These are phyloP conservation scores for Pipistrellus nathusii DNA, from an alignment of 2,797 vertebrate genomes.

Conservation along the genomic window DNA sequence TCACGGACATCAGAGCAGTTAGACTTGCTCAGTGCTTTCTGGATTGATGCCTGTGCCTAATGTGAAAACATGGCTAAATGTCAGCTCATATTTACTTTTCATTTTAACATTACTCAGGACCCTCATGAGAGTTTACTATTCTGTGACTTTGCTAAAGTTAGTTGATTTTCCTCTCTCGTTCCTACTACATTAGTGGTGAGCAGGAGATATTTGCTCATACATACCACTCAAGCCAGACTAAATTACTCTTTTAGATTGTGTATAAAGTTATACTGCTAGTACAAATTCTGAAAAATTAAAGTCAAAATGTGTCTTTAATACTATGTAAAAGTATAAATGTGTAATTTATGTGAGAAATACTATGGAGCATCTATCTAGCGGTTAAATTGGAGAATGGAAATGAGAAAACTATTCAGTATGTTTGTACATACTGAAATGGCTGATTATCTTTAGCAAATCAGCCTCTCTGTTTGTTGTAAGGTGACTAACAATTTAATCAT, in stretches of 20 bases:
- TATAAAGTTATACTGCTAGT: conserved; percentile 1
- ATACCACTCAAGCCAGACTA: background rate
- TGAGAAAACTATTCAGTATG: background rate
- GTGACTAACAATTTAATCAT: background rate
- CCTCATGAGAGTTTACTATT: background rate
- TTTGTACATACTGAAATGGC: background rate
- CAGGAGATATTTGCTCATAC: background rate
- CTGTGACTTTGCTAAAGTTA: conserved; percentile 1
- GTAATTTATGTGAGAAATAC: background rate
- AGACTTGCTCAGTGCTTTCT: background rate
- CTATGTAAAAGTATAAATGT: background rate
- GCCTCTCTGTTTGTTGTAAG: background rate
- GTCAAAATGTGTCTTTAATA: background rate
- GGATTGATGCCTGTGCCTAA: background rate
- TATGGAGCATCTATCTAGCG: background rate
- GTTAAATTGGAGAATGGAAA: background rate
- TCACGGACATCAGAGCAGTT: background rate
- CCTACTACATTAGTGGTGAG: background rate
- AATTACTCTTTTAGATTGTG: background rate
- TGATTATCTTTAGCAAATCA: background rate
- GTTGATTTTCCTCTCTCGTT: background rate
- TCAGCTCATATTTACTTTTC: background rate
- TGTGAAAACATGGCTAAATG: background rate
- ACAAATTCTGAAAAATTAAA: background rate
- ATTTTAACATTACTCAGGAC: background rate